phyloP scores from a whole-genome alignment of 2,797 vertebrate species.

The Myripristis jacobus region DNA sequence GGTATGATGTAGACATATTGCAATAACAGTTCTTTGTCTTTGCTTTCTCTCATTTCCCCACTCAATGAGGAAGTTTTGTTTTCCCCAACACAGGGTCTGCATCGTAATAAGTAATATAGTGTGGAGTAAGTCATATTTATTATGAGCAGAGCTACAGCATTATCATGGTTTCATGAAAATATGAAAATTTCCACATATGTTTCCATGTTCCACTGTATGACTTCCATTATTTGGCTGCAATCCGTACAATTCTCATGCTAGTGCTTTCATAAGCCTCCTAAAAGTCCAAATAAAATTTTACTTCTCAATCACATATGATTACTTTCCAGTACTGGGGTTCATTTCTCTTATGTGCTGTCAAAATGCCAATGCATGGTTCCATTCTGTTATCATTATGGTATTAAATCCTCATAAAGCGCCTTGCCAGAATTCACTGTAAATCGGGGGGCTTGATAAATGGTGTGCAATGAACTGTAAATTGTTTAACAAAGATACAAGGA shows the following conservation, averaged over 20 bases:
- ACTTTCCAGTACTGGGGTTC: constrained; percentile 26
- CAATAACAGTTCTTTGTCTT: background rate
- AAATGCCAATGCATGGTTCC: background rate
- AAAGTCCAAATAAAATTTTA: constrained; percentile 39
- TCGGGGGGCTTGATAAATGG: constrained; percentile 13
- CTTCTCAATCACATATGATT: constrained; percentile 38
- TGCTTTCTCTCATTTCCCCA: no score
- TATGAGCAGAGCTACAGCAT: constrained; percentile 24
- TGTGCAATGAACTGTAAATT: constrained; percentile 19
- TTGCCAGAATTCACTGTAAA: constrained; percentile 4
- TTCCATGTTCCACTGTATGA: constrained; percentile 30
- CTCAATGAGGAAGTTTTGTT: constrained; percentile 1
- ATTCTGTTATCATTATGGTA: constrained; percentile 11
- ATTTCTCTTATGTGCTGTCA: constrained; percentile 15
- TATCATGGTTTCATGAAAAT: constrained; percentile 42
- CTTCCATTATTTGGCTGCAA: constrained; percentile 47
- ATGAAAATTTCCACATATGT: constrained; percentile 31
- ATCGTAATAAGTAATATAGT: constrained; percentile 22
- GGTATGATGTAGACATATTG: constrained; percentile 8
- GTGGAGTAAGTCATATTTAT: constrained; percentile 9
- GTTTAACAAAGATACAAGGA: constrained; percentile 28
- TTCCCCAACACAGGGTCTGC: background rate
- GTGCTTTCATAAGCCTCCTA: constrained; percentile 31
- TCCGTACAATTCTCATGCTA: constrained; percentile 34
- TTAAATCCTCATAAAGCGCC: constrained; percentile 19